A percentile compares a stretch with the other conserved stretches of the same genome.
These are phyloP conservation scores for Acleris emargana DNA, from an alignment of 2,888 invertebrate species.

Conservation along the genomic window DNA sequence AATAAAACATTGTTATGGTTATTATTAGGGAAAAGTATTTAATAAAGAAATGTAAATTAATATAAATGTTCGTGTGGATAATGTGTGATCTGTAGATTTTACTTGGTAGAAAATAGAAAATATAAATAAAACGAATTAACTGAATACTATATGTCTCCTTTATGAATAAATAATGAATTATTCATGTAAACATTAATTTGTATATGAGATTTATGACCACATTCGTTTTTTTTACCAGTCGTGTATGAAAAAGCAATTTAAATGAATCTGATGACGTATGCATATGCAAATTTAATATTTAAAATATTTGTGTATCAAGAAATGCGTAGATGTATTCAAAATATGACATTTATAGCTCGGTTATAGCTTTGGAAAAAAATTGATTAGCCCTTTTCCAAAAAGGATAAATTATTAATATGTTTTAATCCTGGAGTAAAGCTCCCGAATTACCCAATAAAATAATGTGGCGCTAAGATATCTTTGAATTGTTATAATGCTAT, in stretches of 20 bases:
- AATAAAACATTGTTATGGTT: conserved; percentile 25
- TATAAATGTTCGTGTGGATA: conserved; percentile 66
- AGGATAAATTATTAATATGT: no score
- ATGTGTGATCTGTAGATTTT: conserved; percentile 68
- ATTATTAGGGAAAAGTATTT: conserved; percentile 45
- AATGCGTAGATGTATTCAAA: not conserved
- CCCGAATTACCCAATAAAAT: no score
- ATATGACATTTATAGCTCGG: no score
- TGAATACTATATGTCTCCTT: conserved; percentile 15
- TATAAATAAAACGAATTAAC: conserved; percentile 33
- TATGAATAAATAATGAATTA: no score
- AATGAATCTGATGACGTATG: not conserved
- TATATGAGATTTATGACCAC: no score
- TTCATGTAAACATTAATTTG: no score
- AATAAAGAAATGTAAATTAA: conserved; percentile 57
- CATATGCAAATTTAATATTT: not conserved
- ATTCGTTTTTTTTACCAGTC: conserved; percentile 38
- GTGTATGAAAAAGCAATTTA: conserved; percentile 46
- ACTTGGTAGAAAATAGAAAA: conserved; percentile 59
- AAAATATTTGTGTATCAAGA: not conserved
- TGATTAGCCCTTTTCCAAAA: no score
- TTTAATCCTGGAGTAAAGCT: no score
- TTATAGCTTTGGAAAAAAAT: no score
- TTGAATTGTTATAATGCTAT: no score
- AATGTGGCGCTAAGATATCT: no score